These are phyloP conservation scores for Dreissena rostriformis DNA, from an alignment of 1,140 invertebrate species.

Conservation along the genomic window DNA sequence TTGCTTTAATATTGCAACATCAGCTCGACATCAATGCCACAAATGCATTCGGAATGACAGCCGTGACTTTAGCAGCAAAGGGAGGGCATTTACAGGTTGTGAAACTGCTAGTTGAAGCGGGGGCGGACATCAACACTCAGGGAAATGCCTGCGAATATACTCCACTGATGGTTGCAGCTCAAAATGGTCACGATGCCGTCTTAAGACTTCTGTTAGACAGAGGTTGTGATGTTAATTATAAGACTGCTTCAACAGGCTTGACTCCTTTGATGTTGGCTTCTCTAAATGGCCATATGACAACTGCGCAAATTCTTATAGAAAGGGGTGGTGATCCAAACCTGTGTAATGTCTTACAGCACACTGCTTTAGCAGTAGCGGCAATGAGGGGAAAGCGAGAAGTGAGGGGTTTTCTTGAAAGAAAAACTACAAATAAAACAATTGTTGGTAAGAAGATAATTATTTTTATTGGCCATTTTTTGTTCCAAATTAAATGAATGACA, in stretches of 20 bases:
- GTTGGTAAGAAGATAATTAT: slow-evolving; percentile 67
- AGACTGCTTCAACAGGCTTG: slow-evolving; percentile 74
- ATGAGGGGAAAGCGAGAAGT: slow-evolving; percentile 77
- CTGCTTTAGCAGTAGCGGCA: slow-evolving; percentile 80
- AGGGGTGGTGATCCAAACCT: slow-evolving; percentile 78
- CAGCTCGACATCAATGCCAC: slow-evolving; percentile 76
- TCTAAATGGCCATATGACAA: slow-evolving; percentile 80
- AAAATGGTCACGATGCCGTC: slow-evolving; percentile 80
- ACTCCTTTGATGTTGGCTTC: slow-evolving; percentile 80
- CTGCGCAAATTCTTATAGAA: slow-evolving; percentile 80
- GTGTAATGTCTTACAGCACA: slow-evolving; percentile 75
- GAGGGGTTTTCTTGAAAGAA: slow-evolving; percentile 76
- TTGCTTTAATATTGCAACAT: slow-evolving; percentile 76
- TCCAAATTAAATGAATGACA: not conserved
- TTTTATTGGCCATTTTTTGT: not conserved
- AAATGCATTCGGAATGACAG: slow-evolving; percentile 73
- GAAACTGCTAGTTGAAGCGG: slow-evolving; percentile 74
- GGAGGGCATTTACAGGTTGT: slow-evolving; percentile 79
- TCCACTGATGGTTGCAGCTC: slow-evolving; percentile 76
- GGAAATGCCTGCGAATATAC: slow-evolving; percentile 77
- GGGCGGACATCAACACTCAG: slow-evolving; percentile 72
- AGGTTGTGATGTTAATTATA: slow-evolving; percentile 79
- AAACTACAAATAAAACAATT: slow-evolving; percentile 78
- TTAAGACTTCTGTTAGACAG: slow-evolving; percentile 76
- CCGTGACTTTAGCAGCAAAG: slow-evolving; percentile 77